These are phyloP conservation scores for Ataeniobius toweri DNA, from an alignment of 2,797 vertebrate species.

Conservation along the genomic window DNA sequence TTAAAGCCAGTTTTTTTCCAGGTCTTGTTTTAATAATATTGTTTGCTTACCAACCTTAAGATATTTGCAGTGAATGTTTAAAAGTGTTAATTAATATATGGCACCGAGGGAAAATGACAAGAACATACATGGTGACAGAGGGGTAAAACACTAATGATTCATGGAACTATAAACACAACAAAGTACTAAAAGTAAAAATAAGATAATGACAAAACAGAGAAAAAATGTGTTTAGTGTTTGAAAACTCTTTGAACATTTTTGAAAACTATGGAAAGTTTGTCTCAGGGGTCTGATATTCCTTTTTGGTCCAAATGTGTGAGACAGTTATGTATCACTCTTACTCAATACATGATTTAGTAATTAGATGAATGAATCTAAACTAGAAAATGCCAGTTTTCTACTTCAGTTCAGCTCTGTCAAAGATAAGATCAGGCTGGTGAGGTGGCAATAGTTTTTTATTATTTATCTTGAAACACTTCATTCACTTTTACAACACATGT, in stretches of 20 bases:
- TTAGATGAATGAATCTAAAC: not conserved
- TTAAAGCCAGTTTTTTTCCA: not conserved
- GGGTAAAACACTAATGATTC: too few species aligned
- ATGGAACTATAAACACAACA: not conserved
- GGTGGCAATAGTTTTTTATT: not conserved
- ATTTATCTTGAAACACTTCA: conserved; percentile 2
- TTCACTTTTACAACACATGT: conserved; percentile 1
- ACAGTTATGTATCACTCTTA: not conserved
- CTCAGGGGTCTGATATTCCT: not conserved
- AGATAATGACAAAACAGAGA: not conserved
- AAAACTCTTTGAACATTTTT: not conserved
- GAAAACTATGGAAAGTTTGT: not conserved
- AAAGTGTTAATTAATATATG: not conserved
- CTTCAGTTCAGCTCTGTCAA: too few species aligned
- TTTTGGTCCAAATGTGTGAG: not conserved
- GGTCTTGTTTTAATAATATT: not conserved
- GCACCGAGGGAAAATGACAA: not conserved
- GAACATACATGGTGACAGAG: too few species aligned
- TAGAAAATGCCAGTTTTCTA: not conserved
- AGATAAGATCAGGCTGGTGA: not conserved
- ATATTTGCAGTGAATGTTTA: not conserved
- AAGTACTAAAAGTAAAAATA: not conserved
- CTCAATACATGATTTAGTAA: not conserved
- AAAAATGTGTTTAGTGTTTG: not conserved
- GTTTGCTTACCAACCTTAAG: not conserved